phyloP scores from a whole-genome alignment of 1,140 invertebrate species.

The Ips nitidus region DNA sequence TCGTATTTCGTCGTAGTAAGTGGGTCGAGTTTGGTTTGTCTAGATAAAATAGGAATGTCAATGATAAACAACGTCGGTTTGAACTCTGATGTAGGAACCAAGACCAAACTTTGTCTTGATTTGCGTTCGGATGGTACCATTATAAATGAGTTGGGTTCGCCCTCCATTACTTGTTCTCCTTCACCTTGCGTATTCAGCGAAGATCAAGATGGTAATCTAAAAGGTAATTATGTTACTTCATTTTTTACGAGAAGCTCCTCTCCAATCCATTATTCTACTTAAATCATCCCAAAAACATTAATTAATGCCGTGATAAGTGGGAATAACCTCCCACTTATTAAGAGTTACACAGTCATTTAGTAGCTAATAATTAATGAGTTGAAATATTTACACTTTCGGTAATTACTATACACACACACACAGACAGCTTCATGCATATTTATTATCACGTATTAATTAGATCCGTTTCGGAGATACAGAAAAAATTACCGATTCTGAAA shows the following conservation, averaged over 20 bases:
- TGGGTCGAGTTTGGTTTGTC: not conserved
- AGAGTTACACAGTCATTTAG: no score
- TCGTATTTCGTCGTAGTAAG: not conserved
- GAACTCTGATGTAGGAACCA: constrained; percentile 11
- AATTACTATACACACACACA: no score
- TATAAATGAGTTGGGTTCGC: constrained; percentile 36
- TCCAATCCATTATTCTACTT: not conserved
- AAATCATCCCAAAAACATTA: not conserved
- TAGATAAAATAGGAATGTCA: constrained; percentile 14
- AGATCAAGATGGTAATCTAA: constrained; percentile 23
- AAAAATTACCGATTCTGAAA: no score
- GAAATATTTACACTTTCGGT: no score
- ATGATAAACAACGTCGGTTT: constrained; percentile 7
- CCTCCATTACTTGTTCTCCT: constrained; percentile 49
- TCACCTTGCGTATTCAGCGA: constrained; percentile 48
- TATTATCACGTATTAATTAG: no score
- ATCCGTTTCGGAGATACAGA: no score
- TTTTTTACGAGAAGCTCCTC: constrained; percentile 1
- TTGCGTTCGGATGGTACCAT: not conserved
- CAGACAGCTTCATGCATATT: no score
- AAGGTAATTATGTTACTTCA: constrained; percentile 15
- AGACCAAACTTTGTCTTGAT: constrained; percentile 5
- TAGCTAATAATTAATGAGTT: no score
- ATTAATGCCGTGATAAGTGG: not conserved
- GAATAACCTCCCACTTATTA: not conserved